Evolutionary conservation across 2,113 vertebrate species (phyloP).

Genomic region (Seriola aureovittata): DNA sequence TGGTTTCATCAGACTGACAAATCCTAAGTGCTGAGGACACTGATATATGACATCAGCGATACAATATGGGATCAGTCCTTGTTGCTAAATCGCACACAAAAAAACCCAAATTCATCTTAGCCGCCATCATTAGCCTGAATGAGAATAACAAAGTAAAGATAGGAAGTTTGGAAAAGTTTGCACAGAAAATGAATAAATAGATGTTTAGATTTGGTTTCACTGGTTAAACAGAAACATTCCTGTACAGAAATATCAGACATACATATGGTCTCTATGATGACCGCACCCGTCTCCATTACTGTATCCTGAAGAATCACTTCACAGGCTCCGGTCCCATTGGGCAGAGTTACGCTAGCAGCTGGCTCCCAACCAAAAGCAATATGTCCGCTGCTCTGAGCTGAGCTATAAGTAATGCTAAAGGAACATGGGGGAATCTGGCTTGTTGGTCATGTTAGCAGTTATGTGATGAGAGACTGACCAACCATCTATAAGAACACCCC

Average conservation of each 20-base stretch:
- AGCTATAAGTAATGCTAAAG: neutral
- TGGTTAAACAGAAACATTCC: neutral
- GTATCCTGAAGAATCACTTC: neutral
- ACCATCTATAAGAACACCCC: neutral
- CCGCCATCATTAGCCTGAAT: no score
- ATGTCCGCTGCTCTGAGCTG: neutral
- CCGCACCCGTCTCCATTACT: constrained; percentile 35
- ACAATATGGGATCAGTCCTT: neutral
- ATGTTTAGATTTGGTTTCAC: neutral
- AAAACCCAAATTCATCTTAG: no score
- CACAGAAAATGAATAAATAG: no score
- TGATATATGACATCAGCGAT: constrained; percentile 14
- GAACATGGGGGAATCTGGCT: neutral
- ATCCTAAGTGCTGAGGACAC: constrained; percentile 22
- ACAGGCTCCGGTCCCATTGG: constrained; percentile 23
- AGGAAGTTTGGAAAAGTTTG: neutral
- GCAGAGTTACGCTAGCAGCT: neutral
- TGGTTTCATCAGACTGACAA: constrained; percentile 47
- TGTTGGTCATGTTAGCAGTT: neutral
- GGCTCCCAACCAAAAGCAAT: constrained; percentile 31
- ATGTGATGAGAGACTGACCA: neutral
- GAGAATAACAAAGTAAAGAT: neutral
- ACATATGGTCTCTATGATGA: constrained; percentile 1
- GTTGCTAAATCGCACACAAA: neutral
- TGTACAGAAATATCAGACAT: neutral